Percentiles rank a stretch among this genome's conserved stretches.
These are phyloP conservation scores for Pachymerium ferrugineum DNA, from an alignment of 2,888 invertebrate genomes.

Conservation along the genomic window DNA sequence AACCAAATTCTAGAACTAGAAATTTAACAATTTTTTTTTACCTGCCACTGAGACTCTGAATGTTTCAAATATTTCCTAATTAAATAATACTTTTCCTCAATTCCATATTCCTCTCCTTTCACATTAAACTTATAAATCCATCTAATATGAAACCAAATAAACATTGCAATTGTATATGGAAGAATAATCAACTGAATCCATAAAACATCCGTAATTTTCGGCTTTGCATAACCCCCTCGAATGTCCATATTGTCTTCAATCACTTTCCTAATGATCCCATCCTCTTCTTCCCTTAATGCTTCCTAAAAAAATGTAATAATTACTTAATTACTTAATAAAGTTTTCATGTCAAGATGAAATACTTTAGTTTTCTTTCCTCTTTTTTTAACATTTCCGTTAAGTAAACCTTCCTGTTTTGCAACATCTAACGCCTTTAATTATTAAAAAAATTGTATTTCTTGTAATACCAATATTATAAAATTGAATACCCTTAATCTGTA, in stretches of 20 bases:
- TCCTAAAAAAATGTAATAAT: slow-evolving; percentile 42
- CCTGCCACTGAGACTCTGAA: slow-evolving; percentile 53
- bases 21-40: slow-evolving; percentile 40
- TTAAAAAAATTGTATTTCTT: background rate
- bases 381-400: slow-evolving; percentile 44
- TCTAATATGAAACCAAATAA: slow-evolving; percentile 65
- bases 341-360: slow-evolving; percentile 39
- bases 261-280: slow-evolving; percentile 69
- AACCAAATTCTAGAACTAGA: background rate
- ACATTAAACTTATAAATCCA: slow-evolving; percentile 80
- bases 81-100: slow-evolving; percentile 75
- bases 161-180: slow-evolving; percentile 67
- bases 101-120: slow-evolving; percentile 66
- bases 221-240: slow-evolving; percentile 84
- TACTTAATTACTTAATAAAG: background rate
- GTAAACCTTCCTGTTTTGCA: slow-evolving; percentile 57
- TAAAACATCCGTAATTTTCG: slow-evolving; percentile 66
- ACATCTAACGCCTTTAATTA: slow-evolving; percentile 57
- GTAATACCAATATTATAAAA: background rate
- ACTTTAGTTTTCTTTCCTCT: slow-evolving; percentile 48
- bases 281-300: slow-evolving; percentile 65
- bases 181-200: slow-evolving; percentile 76
- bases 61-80: slow-evolving; percentile 68
- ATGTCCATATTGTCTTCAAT: slow-evolving; percentile 92
- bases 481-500: slow-evolving; percentile 56